These are phyloP conservation scores for Chaetops frenatus DNA, from an alignment of 2,113 vertebrate genomes.

Conservation along the genomic window DNA sequence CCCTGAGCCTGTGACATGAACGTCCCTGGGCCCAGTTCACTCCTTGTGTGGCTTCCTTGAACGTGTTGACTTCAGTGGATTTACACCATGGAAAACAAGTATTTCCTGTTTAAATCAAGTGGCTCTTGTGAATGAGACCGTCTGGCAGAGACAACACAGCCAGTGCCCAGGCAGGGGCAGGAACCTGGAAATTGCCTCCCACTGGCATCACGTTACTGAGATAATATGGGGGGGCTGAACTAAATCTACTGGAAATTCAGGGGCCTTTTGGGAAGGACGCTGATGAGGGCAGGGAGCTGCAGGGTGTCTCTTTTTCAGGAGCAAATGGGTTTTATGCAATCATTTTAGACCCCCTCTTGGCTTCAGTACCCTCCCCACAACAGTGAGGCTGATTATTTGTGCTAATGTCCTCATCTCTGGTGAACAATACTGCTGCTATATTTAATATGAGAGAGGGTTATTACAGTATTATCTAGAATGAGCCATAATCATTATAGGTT, in stretches of 20 bases:
- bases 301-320: neutral
- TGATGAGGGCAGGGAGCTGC: neutral
- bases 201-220: neutral
- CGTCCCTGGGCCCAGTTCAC: neutral
- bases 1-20: neutral
- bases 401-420: constrained; percentile 11
- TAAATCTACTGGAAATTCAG: neutral
- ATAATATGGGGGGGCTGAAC: neutral
- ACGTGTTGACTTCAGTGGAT: neutral
- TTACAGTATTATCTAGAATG: neutral
- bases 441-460: constrained; percentile 25
- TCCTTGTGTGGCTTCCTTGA: neutral
- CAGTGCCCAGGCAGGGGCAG: neutral
- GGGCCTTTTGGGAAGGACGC: neutral
- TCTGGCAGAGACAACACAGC: neutral
- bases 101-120: neutral
- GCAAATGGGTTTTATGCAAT: neutral
- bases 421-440: constrained; percentile 14
- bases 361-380: neutral
- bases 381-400: neutral
- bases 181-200: neutral
- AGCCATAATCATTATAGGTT: neutral
- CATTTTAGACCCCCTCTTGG: neutral
- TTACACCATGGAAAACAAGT: neutral
- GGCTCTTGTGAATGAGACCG: accelerated